A percentile compares a stretch with the other conserved stretches of the same genome.
These are phyloP conservation scores for Nebria salina DNA, from an alignment of 2,888 invertebrate genomes.

Conservation along the genomic window DNA sequence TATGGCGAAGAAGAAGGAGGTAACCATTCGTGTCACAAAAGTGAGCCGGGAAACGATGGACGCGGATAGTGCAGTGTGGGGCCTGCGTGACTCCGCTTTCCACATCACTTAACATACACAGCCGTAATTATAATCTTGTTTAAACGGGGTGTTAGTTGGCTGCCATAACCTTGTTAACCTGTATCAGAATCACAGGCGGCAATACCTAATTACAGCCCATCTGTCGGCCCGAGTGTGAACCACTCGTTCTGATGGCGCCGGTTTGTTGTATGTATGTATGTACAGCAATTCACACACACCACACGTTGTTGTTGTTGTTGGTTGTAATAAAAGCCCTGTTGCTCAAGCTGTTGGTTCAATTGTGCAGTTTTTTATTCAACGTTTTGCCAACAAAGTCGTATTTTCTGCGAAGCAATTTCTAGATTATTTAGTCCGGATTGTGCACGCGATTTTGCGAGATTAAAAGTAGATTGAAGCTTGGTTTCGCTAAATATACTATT, in stretches of 20 bases:
- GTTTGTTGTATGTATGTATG: background rate
- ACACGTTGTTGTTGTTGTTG: no score
- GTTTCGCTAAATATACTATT: background rate
- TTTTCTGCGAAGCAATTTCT: background rate
- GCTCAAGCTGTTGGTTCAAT: background rate
- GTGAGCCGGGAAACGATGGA: background rate
- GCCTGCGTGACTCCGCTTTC: slow-evolving; percentile 28
- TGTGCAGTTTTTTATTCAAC: background rate
- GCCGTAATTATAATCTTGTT: slow-evolving; percentile 38
- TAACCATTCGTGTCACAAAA: background rate
- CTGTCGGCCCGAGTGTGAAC: slow-evolving; percentile 27
- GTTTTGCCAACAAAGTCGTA: background rate
- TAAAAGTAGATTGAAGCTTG: background rate
- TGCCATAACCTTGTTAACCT: slow-evolving; percentile 42
- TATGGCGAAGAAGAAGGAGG: background rate
- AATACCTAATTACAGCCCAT: slow-evolving; percentile 34
- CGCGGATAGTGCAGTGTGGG: slow-evolving; percentile 5
- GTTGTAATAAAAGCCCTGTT: background rate
- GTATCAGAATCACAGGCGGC: slow-evolving; percentile 22
- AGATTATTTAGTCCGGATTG: background rate
- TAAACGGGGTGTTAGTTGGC: slow-evolving; percentile 40
- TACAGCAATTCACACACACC: slow-evolving; percentile 3
- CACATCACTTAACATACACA: slow-evolving; percentile 32
- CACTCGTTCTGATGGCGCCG: slow-evolving; percentile 28
- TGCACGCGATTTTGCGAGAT: background rate